A percentile compares a stretch with the other conserved stretches of the same genome.
phyloP scores from a whole-genome alignment of 2,888 invertebrate species.

The Campopleginae sp. region DNA sequence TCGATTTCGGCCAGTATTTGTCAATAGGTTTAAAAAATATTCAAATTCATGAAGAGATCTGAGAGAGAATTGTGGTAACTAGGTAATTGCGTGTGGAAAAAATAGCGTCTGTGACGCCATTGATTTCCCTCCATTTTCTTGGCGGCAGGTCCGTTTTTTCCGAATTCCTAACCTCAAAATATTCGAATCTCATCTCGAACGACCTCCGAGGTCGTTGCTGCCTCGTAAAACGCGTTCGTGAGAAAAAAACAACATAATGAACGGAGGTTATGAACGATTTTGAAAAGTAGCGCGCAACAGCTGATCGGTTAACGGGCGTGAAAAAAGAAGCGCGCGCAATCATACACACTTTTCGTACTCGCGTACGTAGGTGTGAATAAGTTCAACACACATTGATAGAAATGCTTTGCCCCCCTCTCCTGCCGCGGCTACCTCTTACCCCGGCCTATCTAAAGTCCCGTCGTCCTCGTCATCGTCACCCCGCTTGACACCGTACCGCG shows the following conservation, averaged over 20 bases:
- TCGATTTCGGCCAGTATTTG: not conserved
- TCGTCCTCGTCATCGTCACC: constrained; percentile 61
- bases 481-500: constrained; percentile 53
- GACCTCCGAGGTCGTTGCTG: not conserved
- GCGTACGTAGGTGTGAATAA: constrained; percentile 51
- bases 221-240: not conserved
- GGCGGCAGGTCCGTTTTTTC: no score
- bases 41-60: not conserved
- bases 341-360: not conserved
- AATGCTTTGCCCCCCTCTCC: constrained; percentile 39
- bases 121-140: constrained; percentile 21
- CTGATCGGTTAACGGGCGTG: constrained; percentile 18
- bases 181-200: not conserved
- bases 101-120: not conserved
- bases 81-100: not conserved
- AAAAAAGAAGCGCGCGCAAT: not conserved
- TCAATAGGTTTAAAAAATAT: not conserved
- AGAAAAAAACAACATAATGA: not conserved
- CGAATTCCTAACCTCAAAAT: not conserved
- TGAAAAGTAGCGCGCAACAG: constrained; percentile 28
- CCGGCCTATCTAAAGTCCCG: constrained; percentile 44
- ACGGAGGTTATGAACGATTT: not conserved
- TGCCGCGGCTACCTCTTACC: constrained; percentile 19
- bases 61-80: not conserved
- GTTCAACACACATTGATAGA: constrained; percentile 64